A percentile compares a stretch with the other conserved stretches of the same genome.
Conservation (phyloP, 64 coral and sea anemone species). For the Pocillopora damicornis region DNA sequence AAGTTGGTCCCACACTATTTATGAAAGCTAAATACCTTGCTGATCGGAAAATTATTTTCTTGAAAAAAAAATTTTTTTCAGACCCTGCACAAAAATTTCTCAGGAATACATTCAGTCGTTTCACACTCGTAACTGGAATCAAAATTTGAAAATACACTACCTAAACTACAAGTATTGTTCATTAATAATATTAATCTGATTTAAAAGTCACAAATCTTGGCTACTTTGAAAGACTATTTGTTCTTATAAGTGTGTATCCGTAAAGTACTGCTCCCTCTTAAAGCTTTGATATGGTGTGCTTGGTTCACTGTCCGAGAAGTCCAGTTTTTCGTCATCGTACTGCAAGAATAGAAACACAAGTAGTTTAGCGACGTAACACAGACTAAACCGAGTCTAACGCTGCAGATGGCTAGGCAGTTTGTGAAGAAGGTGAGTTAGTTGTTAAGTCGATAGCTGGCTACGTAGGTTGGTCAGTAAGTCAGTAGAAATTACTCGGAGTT, state of each 20-base stretch:
- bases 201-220: not conserved
- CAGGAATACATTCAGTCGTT: too few species aligned
- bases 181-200: not conserved
- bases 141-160: not conserved
- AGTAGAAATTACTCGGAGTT: not conserved
- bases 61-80: too few species aligned
- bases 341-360: constrained; percentile 21
- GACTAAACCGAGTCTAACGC: not conserved
- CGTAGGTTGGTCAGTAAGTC: not conserved
- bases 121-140: too few species aligned
- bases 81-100: too few species aligned
- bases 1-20: too few species aligned
- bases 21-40: too few species aligned
- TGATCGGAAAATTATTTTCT: too few species aligned
- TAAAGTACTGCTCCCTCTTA: constrained; percentile 79
- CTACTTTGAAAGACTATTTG: not conserved
- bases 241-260: constrained; percentile 70
- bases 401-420: not conserved
- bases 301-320: constrained; percentile 61
- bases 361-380: not conserved
- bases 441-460: too few species aligned
- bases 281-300: constrained; percentile 54
- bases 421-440: too few species aligned
- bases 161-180: not conserved
- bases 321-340: constrained; percentile 66